Evolutionary conservation across 2,113 vertebrate species (phyloP).

Genomic region (Vimba vimba): DNA sequence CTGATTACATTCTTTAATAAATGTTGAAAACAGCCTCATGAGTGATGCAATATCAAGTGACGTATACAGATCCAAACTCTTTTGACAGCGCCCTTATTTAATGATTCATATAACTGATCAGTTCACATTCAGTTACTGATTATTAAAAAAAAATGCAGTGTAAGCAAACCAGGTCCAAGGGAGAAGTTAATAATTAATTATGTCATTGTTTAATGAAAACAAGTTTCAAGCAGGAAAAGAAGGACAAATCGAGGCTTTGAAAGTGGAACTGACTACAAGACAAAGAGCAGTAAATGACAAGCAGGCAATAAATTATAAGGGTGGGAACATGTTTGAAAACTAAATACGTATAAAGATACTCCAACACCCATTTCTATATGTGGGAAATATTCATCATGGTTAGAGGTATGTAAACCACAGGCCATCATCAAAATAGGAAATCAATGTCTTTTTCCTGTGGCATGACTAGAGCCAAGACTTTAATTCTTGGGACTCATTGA

Average conservation of each 20-base stretch:
- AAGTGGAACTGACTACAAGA: neutral
- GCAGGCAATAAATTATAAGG: neutral
- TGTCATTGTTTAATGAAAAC: constrained; percentile 24
- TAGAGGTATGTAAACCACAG: neutral
- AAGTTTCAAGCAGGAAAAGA: neutral
- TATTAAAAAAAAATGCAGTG: neutral
- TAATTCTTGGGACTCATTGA: neutral
- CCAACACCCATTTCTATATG: neutral
- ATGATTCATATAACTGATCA: neutral
- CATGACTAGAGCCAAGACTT: neutral
- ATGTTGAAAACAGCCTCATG: neutral
- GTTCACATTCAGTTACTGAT: neutral
- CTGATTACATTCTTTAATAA: neutral
- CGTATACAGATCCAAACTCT: neutral
- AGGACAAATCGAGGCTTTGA: neutral
- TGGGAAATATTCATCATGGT: neutral
- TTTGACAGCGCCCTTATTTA: neutral
- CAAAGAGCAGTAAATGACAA: neutral
- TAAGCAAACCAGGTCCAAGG: constrained; percentile 33
- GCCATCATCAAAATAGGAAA: neutral
- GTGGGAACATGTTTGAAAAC: neutral
- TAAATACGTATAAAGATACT: neutral
- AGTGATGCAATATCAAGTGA: constrained; percentile 8
- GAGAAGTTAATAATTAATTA: constrained; percentile 27
- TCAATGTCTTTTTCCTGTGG: neutral